phyloP scores from a whole-genome alignment of 2,113 vertebrate species.

The Desmodus rotundus region DNA sequence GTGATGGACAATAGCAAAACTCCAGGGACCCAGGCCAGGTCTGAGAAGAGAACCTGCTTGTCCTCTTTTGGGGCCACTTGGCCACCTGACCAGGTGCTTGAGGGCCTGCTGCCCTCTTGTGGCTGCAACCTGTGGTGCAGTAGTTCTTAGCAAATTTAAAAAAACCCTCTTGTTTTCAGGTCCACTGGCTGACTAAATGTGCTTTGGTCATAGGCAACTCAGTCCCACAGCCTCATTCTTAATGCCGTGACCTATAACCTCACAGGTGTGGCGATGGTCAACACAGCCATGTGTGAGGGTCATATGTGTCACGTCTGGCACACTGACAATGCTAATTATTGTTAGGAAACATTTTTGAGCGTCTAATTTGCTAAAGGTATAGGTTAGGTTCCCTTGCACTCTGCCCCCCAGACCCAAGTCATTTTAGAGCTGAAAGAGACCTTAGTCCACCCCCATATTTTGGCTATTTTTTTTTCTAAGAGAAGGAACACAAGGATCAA shows the following conservation, averaged over 20 bases:
- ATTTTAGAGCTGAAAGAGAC: not conserved
- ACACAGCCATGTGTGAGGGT: not conserved
- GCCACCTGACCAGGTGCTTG: slow-evolving; percentile 5
- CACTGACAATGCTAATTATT: not conserved
- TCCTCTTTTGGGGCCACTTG: not conserved
- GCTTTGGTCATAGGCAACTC: not conserved
- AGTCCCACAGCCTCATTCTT: not conserved
- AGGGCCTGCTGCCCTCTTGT: slow-evolving; percentile 62
- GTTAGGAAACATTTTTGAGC: not conserved
- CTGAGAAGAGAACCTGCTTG: not conserved
- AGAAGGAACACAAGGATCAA: not conserved
- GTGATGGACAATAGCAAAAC: not conserved
- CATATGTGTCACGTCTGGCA: not conserved
- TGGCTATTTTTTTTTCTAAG: not conserved
- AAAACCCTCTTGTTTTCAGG: not conserved
- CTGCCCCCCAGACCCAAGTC: not conserved
- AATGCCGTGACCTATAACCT: not conserved
- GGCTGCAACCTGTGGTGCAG: not conserved
- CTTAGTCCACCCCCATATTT: not conserved
- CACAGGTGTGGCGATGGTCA: not conserved
- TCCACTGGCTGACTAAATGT: not conserved
- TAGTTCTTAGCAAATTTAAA: not conserved
- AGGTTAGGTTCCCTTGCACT: not conserved
- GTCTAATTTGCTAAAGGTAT: not conserved
- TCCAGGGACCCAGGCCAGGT: not conserved